Base-by-base conservation (phyloP, 2,113 vertebrate species). In the Thalassarche chlororhynchos region DNA sequence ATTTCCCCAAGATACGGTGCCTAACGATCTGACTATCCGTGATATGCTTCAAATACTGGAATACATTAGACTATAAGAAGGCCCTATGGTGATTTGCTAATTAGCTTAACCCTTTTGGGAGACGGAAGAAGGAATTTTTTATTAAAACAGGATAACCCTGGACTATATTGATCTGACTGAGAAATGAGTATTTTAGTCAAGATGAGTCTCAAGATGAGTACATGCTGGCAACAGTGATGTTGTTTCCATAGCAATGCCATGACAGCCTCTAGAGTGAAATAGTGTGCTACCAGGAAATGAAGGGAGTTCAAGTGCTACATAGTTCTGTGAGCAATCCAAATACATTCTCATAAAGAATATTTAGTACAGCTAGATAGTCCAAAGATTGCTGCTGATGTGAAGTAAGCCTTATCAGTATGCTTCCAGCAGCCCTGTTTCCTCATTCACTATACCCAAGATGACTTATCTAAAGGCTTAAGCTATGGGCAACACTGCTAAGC, bases 241-340 rank as follows among this genome's bases (percentile, higher is more conserved):
- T 52, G 97, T 98, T 97, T 87, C 96, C 96, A 97, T 95, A 96
- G 97, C 84, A 94, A 98, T 97, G 95, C 91, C 66, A 85, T 65
- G 81, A 95, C 91, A 91, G 94, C 84, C 71, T 58, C 80, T 8
- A 8, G 93, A 84, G 66, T 47, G 86, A 96, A 94, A 97, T 90
- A 97, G 80, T 85, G 38, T n/a, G 72, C 85, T 95, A 90, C 94
- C 92, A 96, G 96, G 96, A 97, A 97, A 97, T 88, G 92, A 96
- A 96, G 95, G 93, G 84, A 92, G 89, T 84, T 95, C 93, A 94
- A 95, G 94, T 87, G 87, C 91, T 84, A 81, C 80, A 64, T 17
- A 93, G 95, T 90, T 93, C 75, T 93, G 91, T 76, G 69, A 96
- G 94, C 84, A 95, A 95, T 94, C 44, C 86, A 95, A 92, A 97